Evolutionary conservation across 2,888 invertebrate genomes (phyloP).

Genomic region (Allacma fusca): DNA sequence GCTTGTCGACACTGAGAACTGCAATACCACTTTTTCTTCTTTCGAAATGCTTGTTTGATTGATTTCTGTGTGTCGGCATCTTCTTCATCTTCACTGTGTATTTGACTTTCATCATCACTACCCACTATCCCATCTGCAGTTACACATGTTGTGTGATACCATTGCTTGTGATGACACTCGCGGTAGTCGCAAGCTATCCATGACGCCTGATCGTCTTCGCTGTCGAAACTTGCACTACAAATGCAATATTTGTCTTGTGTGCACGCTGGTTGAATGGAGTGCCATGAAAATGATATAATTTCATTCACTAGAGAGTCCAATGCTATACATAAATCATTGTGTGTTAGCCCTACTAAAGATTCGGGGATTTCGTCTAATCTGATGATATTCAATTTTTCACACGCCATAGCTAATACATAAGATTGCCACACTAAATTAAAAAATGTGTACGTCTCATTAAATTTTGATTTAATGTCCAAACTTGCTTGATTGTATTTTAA

Average conservation of each 20-base stretch:
- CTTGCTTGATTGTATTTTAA: not conserved
- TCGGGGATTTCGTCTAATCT: not conserved
- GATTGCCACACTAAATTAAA: not conserved
- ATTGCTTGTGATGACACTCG: slow-evolving; percentile 17
- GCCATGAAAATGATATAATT: not conserved
- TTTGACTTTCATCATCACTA: not conserved
- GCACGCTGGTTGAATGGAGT: not conserved
- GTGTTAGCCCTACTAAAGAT: too few relatives aligned
- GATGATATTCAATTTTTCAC: not conserved
- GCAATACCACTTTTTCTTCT: slow-evolving; percentile 10
- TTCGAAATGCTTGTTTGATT: not conserved
- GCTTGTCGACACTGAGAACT: not conserved
- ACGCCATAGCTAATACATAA: not conserved
- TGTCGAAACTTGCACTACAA: not conserved
- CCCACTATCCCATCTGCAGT: not conserved
- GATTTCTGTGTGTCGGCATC: not conserved
- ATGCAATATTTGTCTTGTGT: not conserved
- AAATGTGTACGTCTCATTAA: slow-evolving; percentile 26
- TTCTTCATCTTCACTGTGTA: not conserved
- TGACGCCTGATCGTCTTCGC: too few relatives aligned
- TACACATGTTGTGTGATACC: not conserved
- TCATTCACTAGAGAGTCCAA: not conserved
- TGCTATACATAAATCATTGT: not conserved
- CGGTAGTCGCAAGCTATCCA: not conserved
- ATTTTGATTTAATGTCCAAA: not conserved